Conservation (phyloP, 2,797 vertebrate genomes). For the Chaunax sp. region DNA sequence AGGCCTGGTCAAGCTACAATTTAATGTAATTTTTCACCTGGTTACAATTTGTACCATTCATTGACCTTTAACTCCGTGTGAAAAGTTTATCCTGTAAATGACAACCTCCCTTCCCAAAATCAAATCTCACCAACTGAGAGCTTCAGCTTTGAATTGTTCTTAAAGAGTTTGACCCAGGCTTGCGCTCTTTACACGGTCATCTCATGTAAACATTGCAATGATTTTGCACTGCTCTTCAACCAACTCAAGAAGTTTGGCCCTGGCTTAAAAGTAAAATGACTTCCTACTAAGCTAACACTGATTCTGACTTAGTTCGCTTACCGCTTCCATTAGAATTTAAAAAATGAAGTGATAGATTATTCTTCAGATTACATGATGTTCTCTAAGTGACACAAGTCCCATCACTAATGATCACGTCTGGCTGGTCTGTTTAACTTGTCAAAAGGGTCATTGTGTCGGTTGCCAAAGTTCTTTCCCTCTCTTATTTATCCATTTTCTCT, state of each 20-base stretch:
- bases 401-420: too few relatives aligned
- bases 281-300: too few relatives aligned
- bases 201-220: background rate
- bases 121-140: background rate
- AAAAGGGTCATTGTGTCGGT: background rate
- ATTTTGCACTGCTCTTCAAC: background rate
- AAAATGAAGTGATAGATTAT: too few relatives aligned
- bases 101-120: background rate
- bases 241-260: background rate
- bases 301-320: background rate
- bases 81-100: too few relatives aligned
- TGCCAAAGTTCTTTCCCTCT: background rate
- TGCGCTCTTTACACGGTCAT: background rate
- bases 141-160: background rate
- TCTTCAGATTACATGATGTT: too few relatives aligned
- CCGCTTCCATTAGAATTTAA: too few relatives aligned
- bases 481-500: constrained; percentile 41
- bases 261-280: background rate
- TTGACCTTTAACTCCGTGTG: background rate
- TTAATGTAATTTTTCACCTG: too few relatives aligned
- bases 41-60: background rate
- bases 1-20: background rate
- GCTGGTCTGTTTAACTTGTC: background rate
- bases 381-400: too few relatives aligned
- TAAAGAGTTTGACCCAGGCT: background rate